Conservation (phyloP, 2,797 vertebrate species). For the Hirundo rustica region DNA sequence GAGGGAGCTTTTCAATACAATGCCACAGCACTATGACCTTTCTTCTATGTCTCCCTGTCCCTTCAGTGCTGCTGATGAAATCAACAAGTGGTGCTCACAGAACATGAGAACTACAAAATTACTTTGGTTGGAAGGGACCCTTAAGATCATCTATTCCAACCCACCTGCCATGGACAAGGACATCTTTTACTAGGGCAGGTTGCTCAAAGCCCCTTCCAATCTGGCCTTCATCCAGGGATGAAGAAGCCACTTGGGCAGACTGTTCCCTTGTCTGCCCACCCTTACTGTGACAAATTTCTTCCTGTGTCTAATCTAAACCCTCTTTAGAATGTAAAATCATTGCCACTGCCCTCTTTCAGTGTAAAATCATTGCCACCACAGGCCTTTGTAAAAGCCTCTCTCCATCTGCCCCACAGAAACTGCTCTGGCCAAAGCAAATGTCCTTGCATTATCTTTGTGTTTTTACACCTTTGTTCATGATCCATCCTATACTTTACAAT, state of each 20-base stretch:
- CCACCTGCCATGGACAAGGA: neutral
- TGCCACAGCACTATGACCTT: neutral
- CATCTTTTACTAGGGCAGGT: neutral
- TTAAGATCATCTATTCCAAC: neutral
- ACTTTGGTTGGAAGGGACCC: neutral
- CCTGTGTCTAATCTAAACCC: neutral
- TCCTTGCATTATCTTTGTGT: neutral
- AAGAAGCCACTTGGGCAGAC: neutral
- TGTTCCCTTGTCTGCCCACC: neutral
- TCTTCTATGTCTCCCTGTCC: neutral
- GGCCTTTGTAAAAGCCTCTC: neutral
- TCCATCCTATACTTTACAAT: neutral
- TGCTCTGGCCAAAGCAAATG: neutral
- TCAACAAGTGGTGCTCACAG: neutral
- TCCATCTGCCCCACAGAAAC: neutral
- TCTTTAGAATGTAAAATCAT: no score
- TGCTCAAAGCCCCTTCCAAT: neutral
- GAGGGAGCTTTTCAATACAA: neutral
- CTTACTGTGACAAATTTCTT: neutral
- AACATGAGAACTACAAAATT: neutral
- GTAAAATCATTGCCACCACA: neutral
- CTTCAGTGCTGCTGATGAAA: neutral
- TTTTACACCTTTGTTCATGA: neutral
- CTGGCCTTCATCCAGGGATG: neutral
- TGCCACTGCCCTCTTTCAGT: neutral